Evolutionary conservation across 2,888 invertebrate species (phyloP).

Genomic region (Congeria kusceri): DNA sequence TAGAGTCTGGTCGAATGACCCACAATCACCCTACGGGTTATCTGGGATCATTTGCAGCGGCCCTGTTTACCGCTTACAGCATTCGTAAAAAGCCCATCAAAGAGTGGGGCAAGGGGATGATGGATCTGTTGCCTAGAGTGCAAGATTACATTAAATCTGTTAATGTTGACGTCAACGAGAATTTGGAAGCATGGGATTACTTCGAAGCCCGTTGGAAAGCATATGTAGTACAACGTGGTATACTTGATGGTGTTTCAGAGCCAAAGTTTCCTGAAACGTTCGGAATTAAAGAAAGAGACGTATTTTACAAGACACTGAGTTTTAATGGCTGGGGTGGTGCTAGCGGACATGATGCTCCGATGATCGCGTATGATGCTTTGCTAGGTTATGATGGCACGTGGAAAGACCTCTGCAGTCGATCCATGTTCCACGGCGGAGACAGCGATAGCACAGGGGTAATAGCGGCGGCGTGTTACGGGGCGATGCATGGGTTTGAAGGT

Average conservation of each 20-base stretch:
- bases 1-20: constrained; percentile 84
- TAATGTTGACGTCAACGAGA: constrained; percentile 75
- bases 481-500: constrained; percentile 77
- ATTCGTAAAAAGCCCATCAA: constrained; percentile 55
- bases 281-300: constrained; percentile 80
- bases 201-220: constrained; percentile 77
- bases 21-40: constrained; percentile 84
- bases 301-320: constrained; percentile 76
- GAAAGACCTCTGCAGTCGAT: constrained; percentile 60
- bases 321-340: constrained; percentile 79
- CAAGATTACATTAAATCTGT: constrained; percentile 73
- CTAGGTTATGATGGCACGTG: constrained; percentile 32
- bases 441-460: constrained; percentile 83
- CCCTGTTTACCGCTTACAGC: constrained; percentile 14
- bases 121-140: constrained; percentile 71
- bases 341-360: constrained; percentile 83
- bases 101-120: constrained; percentile 73
- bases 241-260: constrained; percentile 71
- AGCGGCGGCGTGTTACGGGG: constrained; percentile 82
- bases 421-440: constrained; percentile 82
- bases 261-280: constrained; percentile 78
- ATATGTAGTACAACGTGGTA: constrained; percentile 74
- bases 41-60: constrained; percentile 74
- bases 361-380: constrained; percentile 79
- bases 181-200: constrained; percentile 76